phyloP scores from a whole-genome alignment of 2,797 vertebrate genomes.

The Onychomys arenicola region DNA sequence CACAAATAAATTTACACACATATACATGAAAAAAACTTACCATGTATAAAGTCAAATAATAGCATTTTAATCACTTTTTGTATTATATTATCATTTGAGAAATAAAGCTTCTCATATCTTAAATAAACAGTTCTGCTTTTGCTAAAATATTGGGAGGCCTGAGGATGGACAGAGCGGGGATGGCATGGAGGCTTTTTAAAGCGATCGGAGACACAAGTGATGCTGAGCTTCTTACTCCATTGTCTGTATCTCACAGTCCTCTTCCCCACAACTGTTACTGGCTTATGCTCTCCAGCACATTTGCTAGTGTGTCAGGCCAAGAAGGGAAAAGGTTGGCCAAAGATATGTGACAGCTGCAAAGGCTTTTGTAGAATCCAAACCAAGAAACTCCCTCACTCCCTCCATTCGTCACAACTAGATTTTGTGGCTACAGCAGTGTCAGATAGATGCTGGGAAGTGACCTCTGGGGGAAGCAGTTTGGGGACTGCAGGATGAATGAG shows the following conservation, averaged over 20 bases:
- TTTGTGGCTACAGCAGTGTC: background rate
- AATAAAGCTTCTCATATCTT: background rate
- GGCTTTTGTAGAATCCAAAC: background rate
- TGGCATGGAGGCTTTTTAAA: background rate
- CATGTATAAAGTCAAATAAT: background rate
- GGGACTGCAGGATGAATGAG: background rate
- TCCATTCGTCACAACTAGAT: background rate
- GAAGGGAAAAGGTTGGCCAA: background rate
- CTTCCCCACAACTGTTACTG: background rate
- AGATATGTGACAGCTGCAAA: background rate
- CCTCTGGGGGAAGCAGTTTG: background rate
- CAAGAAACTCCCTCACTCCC: background rate
- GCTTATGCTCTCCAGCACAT: background rate
- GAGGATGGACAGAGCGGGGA: no score
- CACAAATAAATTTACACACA: background rate
- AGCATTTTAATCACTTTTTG: background rate
- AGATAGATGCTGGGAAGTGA: background rate
- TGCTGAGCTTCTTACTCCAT: background rate
- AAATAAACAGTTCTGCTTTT: background rate
- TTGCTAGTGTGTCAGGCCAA: background rate
- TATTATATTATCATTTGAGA: background rate
- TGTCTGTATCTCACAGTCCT: rapidly evolving
- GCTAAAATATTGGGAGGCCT: no score
- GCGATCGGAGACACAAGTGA: no score
- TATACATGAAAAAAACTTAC: background rate